Base-by-base conservation (phyloP, 2,888 invertebrate genomes). In the Drosophila testacea region DNA sequence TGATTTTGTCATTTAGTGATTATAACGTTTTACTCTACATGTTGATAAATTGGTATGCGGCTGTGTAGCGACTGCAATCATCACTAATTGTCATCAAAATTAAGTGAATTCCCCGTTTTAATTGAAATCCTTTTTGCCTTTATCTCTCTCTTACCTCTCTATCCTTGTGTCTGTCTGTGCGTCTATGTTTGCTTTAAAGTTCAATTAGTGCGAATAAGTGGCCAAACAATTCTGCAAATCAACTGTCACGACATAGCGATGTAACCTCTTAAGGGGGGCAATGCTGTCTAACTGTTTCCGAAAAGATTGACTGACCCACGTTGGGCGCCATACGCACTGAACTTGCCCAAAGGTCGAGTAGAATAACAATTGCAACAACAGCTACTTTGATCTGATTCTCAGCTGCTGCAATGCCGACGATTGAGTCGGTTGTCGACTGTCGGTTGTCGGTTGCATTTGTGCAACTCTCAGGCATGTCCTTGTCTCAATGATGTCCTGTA, bases 1-100 rank as follows among this genome's bases (percentile, higher is more conserved):
- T 88, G 85, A 88, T 85, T 85, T 85, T 88, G 88, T 88, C 85
- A 83, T 85, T 85, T 83, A 85, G 83, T 83, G 79, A 83, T 83
- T 84, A 81, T 80, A 72, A 67, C 54, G 70, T 68, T 73, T 69
- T 74, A 56, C 68, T 63, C 41, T 41, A 52, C 77, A 57, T 47
- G 36, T 10, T 44, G 63, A 57, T 59, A 67, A 73, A 71, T 73
- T 69, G 47, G 65, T 52, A 42, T 55, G 75, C 41, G 54, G 48
- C 48, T 38, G 10, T 60, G 60, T 42, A 13, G 34, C 51, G 44
- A 69, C 47, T 69, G 68, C 70, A 74, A 76, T 79, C 83, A 79
- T 76, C 75, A 73, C 86, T 82, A 86, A 86, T 88, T 88, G 85
- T 86, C 81, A 86, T 78, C 74, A 86, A 81, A 88, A 86, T 86